Conservation (phyloP, 2,888 invertebrate species). For the Nomada lathburiana region DNA sequence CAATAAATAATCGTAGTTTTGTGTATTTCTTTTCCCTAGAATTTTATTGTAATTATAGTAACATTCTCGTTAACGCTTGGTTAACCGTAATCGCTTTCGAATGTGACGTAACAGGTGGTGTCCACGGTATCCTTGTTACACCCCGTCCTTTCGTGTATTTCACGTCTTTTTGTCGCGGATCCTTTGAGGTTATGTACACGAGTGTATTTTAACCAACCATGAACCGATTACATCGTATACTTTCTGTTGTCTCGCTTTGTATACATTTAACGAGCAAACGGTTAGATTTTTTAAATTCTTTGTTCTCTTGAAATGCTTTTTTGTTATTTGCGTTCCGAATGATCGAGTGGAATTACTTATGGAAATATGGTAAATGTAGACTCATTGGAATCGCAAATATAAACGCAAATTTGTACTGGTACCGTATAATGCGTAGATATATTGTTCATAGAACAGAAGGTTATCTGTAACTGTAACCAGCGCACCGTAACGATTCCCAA, state of each 20-base stretch:
- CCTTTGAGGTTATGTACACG: constrained; percentile 40
- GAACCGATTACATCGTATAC: neutral
- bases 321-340: neutral
- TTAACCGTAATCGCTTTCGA: neutral
- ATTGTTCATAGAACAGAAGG: constrained; percentile 34
- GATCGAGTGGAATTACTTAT: constrained; percentile 13
- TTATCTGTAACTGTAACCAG: constrained; percentile 20
- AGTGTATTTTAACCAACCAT: constrained; percentile 2
- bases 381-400: constrained; percentile 4
- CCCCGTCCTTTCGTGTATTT: neutral
- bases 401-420: constrained; percentile 16
- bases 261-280: neutral
- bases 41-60: neutral
- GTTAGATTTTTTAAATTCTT: neutral
- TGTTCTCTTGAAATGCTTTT: neutral
- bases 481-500: constrained; percentile 4
- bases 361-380: constrained; percentile 13
- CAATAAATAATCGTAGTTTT: neutral
- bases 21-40: too few species aligned
- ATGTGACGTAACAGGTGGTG: neutral
- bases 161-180: neutral
- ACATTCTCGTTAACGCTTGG: neutral
- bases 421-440: neutral
- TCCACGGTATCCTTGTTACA: neutral
- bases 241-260: neutral